These are phyloP conservation scores for Anser brachyrhynchus DNA, from an alignment of 2,113 vertebrate genomes.

Conservation along the genomic window DNA sequence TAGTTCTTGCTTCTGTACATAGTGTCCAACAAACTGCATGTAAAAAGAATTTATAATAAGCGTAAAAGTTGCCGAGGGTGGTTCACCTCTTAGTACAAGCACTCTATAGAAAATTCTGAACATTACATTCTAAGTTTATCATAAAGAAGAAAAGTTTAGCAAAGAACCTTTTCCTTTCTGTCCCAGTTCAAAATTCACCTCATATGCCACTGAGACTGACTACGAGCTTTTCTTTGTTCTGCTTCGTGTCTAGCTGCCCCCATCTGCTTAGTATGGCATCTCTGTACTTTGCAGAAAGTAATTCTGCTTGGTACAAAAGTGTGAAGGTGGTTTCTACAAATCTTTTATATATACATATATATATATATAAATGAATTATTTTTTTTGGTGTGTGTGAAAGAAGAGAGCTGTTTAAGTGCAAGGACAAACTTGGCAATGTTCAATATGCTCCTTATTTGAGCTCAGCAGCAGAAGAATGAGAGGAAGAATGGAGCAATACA, in stretches of 20 bases:
- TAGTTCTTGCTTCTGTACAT: neutral
- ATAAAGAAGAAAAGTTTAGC: neutral
- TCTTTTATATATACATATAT: neutral
- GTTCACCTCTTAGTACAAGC: neutral
- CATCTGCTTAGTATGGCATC: neutral
- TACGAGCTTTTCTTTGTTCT: neutral
- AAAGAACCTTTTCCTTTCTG: neutral
- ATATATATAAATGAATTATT: too few species aligned
- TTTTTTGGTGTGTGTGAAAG: neutral
- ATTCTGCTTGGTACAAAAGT: neutral
- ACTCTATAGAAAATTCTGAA: neutral
- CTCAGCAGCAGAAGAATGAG: slow-evolving; percentile 20
- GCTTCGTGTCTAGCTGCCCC: neutral
- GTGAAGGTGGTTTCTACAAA: slow-evolving; percentile 3
- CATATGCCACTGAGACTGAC: neutral
- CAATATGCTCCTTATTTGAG: neutral
- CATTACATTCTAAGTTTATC: neutral
- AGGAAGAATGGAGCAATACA: neutral
- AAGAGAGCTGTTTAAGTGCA: slow-evolving; percentile 29
- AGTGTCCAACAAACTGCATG: neutral
- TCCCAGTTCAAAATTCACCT: neutral
- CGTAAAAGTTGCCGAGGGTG: neutral
- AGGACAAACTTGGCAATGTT: neutral
- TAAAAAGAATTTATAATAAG: neutral
- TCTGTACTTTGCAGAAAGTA: neutral